These are phyloP conservation scores for Drosophila ambigua DNA, from an alignment of 1,140 invertebrate genomes.

Conservation along the genomic window DNA sequence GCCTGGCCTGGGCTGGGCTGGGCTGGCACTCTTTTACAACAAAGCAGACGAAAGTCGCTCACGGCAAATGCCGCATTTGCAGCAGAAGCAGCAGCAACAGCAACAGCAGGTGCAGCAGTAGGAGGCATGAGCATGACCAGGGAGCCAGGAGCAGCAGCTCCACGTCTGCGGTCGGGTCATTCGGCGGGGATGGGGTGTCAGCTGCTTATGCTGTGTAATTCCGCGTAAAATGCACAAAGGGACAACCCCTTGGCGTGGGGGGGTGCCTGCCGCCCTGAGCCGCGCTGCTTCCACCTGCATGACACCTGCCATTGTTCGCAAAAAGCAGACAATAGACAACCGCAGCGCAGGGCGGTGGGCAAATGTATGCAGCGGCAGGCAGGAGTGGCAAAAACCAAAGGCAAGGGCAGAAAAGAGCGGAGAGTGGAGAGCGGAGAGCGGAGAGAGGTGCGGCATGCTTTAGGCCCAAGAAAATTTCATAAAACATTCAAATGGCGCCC, in stretches of 20 bases:
- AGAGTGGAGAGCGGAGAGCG: neutral
- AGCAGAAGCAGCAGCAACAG: conserved; percentile 15
- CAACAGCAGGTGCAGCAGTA: conserved; percentile 6
- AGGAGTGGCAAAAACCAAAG: too few relatives aligned
- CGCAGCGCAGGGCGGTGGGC: conserved; percentile 17
- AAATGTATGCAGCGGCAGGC: too few relatives aligned
- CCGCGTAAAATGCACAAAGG: conserved; percentile 80
- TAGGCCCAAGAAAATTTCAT: conserved; percentile 30
- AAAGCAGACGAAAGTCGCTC: conserved; percentile 68
- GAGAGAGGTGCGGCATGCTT: conserved; percentile 19
- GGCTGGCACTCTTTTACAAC: conserved; percentile 44
- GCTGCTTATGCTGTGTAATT: conserved; percentile 78
- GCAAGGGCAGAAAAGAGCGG: neutral
- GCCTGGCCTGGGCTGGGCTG: conserved; percentile 7
- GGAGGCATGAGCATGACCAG: conserved; percentile 6
- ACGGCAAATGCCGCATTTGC: conserved; percentile 62
- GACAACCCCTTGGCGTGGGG: conserved; percentile 38
- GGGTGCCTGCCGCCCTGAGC: conserved; percentile 17
- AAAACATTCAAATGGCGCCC: conserved; percentile 55
- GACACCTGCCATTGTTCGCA: conserved; percentile 75
- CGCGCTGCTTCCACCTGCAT: conserved; percentile 48
- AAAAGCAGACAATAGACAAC: conserved; percentile 69
- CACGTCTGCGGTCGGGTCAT: conserved; percentile 28
- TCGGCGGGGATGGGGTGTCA: conserved; percentile 23
- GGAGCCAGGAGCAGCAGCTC: neutral